phyloP scores from a whole-genome alignment of 92 coral and sea anemone genomes.

The Palythoa heliodiscus region DNA sequence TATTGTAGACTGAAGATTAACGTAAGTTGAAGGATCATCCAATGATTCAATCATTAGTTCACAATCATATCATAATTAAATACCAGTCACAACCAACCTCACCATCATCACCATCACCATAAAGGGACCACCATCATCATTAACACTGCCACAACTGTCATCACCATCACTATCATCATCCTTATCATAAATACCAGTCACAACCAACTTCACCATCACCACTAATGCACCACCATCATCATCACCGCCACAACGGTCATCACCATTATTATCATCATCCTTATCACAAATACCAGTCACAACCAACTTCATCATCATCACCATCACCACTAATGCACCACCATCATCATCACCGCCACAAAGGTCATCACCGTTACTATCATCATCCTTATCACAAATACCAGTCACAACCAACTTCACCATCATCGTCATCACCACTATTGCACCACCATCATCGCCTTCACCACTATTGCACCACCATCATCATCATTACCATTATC shows the following conservation, averaged over 20 bases:
- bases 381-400: not conserved
- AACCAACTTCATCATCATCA: not conserved
- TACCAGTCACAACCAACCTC: not conserved
- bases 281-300: not conserved
- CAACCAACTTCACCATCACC: not conserved
- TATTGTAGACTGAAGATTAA: not conserved
- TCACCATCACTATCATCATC: not conserved
- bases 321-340: not conserved
- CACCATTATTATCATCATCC: not conserved
- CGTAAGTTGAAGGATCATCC: too few relatives aligned
- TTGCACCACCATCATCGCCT: not conserved
- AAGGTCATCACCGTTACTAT: not conserved
- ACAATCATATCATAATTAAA: not conserved
- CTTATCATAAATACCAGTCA: too few relatives aligned
- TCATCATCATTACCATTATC: not conserved
- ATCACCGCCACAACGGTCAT: not conserved
- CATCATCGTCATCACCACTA: not conserved
- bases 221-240: not conserved
- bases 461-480: not conserved
- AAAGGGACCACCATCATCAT: too few relatives aligned
- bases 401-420: too few relatives aligned
- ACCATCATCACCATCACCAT: not conserved
- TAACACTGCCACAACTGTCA: not conserved
- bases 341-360: not conserved
- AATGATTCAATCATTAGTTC: too few relatives aligned